Base-by-base conservation (phyloP, 2,888 invertebrate species). In the Meganola albula region DNA sequence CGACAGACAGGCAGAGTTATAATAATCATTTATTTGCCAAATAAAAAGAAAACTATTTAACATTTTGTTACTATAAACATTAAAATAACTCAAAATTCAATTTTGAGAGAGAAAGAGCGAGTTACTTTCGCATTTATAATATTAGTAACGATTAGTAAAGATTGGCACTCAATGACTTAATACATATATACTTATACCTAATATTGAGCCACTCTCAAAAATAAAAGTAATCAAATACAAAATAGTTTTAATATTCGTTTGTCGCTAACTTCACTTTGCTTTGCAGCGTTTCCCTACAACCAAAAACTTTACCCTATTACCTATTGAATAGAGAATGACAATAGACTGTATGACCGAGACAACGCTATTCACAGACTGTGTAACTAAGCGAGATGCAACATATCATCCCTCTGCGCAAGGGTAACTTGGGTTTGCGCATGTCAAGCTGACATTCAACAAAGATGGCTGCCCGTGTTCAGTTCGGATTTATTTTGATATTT, bases 391-490 rank as follows among this genome's bases (percentile, higher is more conserved):
- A 63, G 7, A 29, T 23, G 25, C n/a, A 37, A 12, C 51, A 6
- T 45, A 44, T 46, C 70, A 72, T 69, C 77, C 80, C 79, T 69
- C 58, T 58, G 44, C 41, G 44, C 57, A 63, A 44, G 75, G 74
- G 62, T 63, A 53, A 56, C 44, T 48, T 39, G 22, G 35, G 24
- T 58, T 34, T 53, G 64, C 82, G 82, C 84, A 72, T 73, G 83
- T 71, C 65, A 53, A 49, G 53, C 44, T 26, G 51, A 60, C 74
- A 75, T 74, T 77, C 61, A 53, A 56, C 50, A 64, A 84, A 84
- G 54, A 84, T 84, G 84, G 84, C 84, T 74, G 74, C 69, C 62
- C 34, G 67, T 66, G 74, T 64, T 63, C 48, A 58, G 58, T 57
- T 53, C 38, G 37, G 49, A 61, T 68, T 66, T 16, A 16, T 16